Conservation (phyloP, 2,113 vertebrate species). For the Sapayoa aenigma region DNA sequence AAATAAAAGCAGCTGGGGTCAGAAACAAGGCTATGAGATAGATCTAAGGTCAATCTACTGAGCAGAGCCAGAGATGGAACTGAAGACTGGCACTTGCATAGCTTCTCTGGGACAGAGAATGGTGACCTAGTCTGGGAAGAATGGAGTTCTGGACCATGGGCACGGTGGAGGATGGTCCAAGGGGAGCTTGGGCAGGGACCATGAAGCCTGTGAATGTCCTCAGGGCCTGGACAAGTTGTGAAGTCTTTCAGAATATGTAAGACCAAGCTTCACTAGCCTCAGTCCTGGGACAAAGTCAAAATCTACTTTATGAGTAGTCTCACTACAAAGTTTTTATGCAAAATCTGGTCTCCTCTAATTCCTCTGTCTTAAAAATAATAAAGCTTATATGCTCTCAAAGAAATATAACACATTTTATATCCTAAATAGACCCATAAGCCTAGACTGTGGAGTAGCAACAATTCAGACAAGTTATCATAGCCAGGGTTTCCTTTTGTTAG, state of each 20-base stretch:
- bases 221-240: not conserved
- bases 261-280: not conserved
- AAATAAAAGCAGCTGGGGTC: not conserved
- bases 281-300: not conserved
- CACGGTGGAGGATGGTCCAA: fast-evolving
- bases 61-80: not conserved
- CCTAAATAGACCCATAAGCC: not conserved
- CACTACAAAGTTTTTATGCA: not conserved
- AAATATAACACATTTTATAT: not conserved
- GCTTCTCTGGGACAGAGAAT: fast-evolving
- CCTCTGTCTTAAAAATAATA: not conserved
- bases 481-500: not conserved
- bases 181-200: not conserved
- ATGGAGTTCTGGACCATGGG: not conserved
- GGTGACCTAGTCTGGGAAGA: not conserved
- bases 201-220: not conserved
- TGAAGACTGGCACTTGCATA: fast-evolving
- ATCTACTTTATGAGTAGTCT: not conserved
- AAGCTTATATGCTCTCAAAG: not conserved
- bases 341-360: not conserved
- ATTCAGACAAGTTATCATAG: not conserved
- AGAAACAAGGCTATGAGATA: not conserved
- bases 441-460: not conserved
- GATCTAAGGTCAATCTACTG: not conserved
- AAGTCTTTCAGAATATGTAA: not conserved